phyloP scores from a whole-genome alignment of 2,797 vertebrate species.

The Pseudochaenichthys georgianus region DNA sequence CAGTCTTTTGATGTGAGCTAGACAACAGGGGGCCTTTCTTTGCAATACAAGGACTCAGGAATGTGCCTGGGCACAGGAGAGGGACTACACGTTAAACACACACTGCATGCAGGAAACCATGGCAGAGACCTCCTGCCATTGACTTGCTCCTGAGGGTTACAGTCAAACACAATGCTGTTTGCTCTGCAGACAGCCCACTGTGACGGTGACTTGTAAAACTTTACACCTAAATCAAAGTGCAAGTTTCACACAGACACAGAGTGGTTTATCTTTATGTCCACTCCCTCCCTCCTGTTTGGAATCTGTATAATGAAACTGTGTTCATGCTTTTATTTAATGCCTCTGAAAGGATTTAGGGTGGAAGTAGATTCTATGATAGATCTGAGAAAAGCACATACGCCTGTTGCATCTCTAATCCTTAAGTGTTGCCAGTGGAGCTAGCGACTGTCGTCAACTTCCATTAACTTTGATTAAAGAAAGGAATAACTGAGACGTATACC shows the following conservation, averaged over 20 bases:
- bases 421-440: neutral
- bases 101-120: slow-evolving; percentile 36
- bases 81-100: slow-evolving; percentile 37
- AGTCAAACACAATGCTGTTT: slow-evolving; percentile 64
- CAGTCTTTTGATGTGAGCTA: slow-evolving; percentile 62
- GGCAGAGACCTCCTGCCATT: slow-evolving; percentile 37
- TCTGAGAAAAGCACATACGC: neutral
- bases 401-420: neutral
- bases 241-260: slow-evolving; percentile 36
- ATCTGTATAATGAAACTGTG: slow-evolving; percentile 32
- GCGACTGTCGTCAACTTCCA: slow-evolving; percentile 1
- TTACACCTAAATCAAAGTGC: slow-evolving; percentile 64
- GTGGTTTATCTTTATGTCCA: slow-evolving; percentile 52
- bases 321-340: slow-evolving; percentile 18
- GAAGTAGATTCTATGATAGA: slow-evolving; percentile 13
- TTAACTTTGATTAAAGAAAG: neutral
- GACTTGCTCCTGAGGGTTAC: slow-evolving; percentile 37
- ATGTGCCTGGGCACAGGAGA: slow-evolving; percentile 44
- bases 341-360: slow-evolving; percentile 13
- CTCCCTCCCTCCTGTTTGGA: slow-evolving; percentile 26
- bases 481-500: neutral
- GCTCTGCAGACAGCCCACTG: slow-evolving; percentile 35
- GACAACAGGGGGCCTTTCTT: slow-evolving; percentile 75
- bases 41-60: slow-evolving; percentile 49
- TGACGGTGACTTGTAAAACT: slow-evolving; percentile 60